Evolutionary conservation across 2,113 vertebrate species (phyloP), one percentile per base, ranked within the genome.

Genomic region (Urocynchramus pylzowi): DNA sequence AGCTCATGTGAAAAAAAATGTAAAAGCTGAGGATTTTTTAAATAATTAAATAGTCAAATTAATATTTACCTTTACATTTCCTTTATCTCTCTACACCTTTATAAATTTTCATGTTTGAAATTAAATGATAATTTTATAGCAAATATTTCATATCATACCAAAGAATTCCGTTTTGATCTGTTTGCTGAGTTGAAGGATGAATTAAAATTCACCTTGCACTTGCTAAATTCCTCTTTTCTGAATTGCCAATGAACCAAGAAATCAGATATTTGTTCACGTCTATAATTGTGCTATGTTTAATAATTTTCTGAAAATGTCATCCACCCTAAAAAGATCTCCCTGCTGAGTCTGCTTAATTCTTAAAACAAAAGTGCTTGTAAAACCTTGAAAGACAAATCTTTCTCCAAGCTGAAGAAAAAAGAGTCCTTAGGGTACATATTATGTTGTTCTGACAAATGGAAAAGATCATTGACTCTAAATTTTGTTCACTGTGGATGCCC

Each of bases 251-350:
- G 80, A 91, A 67, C 54, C 50, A 94, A 89, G 39, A 89, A 95
- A 96, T 67, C 84, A 74, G 50, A 77, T 95, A 81, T 89, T 96
- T 96, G 18, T 86, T 91, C 68, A 94, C 61, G n/a, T 86, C 80
- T 87, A 4, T 78, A 93, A 91, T 67, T 95, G 68, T 81, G 39
- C 27, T 67, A 64, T 57, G 53, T 78, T 53, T 87, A 95, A 78
- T 78, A 78, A 78, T 84, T 87, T 95, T 91, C 33, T 35, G 49
- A 76, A 95, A 87, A 70, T 68, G 44, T 60, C 65, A 95, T 91
- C 54, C 10, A 90, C 12, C 19, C 27, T 53, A 57, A 44, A 78
- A 94, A 94, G 49, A 64, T 54, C 11, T 70, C 16, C 68, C 64
- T 93, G 89, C 45, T 86, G 68, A 75, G 33, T 67, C 75, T 88